phyloP scores from a whole-genome alignment of 1,140 invertebrate genomes.

The Platorchestia sp. region DNA sequence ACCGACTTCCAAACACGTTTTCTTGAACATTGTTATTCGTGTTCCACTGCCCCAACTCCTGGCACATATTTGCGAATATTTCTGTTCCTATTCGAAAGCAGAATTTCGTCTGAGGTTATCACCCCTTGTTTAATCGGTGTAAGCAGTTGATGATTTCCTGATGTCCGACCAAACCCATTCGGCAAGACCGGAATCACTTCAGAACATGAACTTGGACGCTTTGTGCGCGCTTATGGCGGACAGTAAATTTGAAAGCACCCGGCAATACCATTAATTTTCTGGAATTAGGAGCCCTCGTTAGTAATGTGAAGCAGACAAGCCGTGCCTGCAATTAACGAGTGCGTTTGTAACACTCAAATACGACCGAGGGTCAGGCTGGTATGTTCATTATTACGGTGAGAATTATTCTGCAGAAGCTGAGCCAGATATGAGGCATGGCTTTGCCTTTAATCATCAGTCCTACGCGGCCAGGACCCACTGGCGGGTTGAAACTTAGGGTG shows the following conservation, averaged over 20 bases:
- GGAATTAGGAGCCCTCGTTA: slow-evolving; percentile 47
- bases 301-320: slow-evolving; percentile 42
- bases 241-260: slow-evolving; percentile 21
- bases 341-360: slow-evolving; percentile 37
- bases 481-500: neutral
- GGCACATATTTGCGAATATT: too few relatives aligned
- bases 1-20: neutral
- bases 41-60: too few relatives aligned
- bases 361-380: neutral
- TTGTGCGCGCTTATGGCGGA: neutral
- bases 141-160: neutral
- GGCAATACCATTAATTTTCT: slow-evolving; percentile 26
- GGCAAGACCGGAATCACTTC: neutral
- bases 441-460: neutral
- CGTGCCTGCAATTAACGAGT: slow-evolving; percentile 22
- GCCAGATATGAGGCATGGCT: neutral
- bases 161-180: neutral
- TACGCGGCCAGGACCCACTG: neutral
- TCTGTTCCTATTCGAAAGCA: neutral
- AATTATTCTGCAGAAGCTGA: neutral
- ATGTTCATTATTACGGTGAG: neutral
- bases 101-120: neutral
- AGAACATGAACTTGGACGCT: neutral
- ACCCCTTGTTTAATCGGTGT: neutral
- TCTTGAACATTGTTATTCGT: neutral